Evolutionary conservation across 2,797 vertebrate species (phyloP), one percentile per base, ranked within the genome.

Genomic region (Acrossocheilus fasciatus): DNA sequence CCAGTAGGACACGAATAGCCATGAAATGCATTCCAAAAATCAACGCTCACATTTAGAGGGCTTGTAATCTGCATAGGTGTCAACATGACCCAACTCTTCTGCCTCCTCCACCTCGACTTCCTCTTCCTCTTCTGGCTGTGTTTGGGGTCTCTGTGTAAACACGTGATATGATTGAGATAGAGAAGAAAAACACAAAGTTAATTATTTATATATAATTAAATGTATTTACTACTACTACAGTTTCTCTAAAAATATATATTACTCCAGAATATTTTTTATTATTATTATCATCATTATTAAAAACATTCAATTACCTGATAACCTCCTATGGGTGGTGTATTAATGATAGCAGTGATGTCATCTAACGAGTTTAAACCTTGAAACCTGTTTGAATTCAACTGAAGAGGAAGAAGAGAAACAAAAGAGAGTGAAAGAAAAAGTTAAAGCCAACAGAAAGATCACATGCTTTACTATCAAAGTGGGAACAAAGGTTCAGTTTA

Each of bases 41-140:
- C 15, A 43, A 23, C 0, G 15, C 94, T 75, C 95, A 99, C 98
- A 99, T 94, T 99, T 99, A 14, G 98, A 98, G 2, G 98, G 98
- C 89, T 92, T 91, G 73, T 99, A 99, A 91, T 99, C 98, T 0
- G 98, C 97, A 0, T 99, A 99, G 45, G 98, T 99, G 93, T 99
- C 98, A 0, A 97, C 94, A 39, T 99, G 98, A 82, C 98, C 98
- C 86, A 99, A 82, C 92, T 99, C 98, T 84, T 99, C 98, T 0
- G 97, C 93, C 90, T 98, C 98, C 54, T 99, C 97, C 30, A 98
- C 98, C 0, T 96, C 97, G 12, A 98, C 97, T 50, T 98, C 98
- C 39, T 98, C 98, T 81, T 99, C 98, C 87, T 99, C 98, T 14
- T 96, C 95, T 43, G 93, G 89, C 14, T 92, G 90, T 6, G 92